A percentile compares a stretch with the other conserved stretches of the same genome.
Conservation (phyloP, 1,140 invertebrate genomes). For the Trichonephila inaurata region DNA sequence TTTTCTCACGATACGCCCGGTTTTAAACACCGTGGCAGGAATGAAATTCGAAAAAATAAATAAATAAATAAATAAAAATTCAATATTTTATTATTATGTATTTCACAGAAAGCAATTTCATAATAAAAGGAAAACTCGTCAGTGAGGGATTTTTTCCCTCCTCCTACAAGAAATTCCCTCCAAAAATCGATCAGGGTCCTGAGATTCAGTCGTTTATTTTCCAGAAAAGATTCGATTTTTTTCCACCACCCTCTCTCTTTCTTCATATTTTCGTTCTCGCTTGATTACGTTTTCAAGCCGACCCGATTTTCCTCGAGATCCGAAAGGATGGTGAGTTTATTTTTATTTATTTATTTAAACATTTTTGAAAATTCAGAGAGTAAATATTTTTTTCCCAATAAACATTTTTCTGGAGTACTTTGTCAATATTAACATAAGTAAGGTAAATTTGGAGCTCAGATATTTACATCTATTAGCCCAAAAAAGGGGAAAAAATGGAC, state of each 20-base stretch:
- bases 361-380: background rate
- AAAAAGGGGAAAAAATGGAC: no score
- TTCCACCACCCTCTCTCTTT: background rate
- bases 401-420: no score
- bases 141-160: background rate
- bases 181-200: background rate
- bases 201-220: constrained; percentile 1
- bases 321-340: no score
- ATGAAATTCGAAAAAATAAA: background rate
- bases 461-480: no score
- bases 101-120: background rate
- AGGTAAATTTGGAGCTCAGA: no score
- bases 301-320: background rate
- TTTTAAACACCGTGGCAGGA: background rate
- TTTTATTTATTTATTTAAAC: background rate
- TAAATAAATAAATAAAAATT: background rate
- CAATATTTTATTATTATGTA: background rate
- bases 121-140: background rate
- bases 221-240: background rate
- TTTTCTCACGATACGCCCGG: background rate
- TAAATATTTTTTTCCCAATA: background rate
- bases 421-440: no score
- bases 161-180: background rate
- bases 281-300: background rate
- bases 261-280: background rate